Base-by-base conservation (phyloP, 1,140 invertebrate species). In the Nixonia krombeini region DNA sequence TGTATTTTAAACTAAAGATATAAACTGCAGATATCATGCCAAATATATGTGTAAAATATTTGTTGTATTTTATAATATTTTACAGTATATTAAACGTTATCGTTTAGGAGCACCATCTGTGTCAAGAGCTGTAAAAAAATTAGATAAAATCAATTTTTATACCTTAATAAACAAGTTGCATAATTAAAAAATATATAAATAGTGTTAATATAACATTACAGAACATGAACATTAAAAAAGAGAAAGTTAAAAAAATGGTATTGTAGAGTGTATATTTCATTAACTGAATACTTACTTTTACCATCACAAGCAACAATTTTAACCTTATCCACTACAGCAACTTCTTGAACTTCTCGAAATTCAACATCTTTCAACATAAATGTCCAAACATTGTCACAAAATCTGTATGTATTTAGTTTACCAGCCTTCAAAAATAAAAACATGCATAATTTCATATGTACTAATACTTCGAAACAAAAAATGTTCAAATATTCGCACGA, bases 331-430 rank as follows among this genome's bases (percentile, higher is more conserved):
- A 98, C 95, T 84, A 93, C 94, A 7, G 95, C 93, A 51, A 98
- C 89, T 80, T 99, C 96, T 79, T 96, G 93, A 0, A 96, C 93
- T 86, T 99, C 98, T 65, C 95, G 89, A 78, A 99, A 99, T 82
- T 99, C 98, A 7, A 99, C 97, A 87, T 99, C 95, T 82, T 97
- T 97, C 57, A 99, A 87, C 88, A 99, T 94, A 79, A 99, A 98
- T n/a, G 97, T 99, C 98, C 98, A 99, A 0, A 99, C 98, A 88
- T 99, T 99, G 87, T 99, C 98, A 90, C 98, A 99, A 87, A 99
- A 99, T 74, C 98, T 90, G 83, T 99, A 99, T 0, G 97, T 99
- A 78, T 97, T 97, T 58, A 99, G 86, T 89, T 98, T 98, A 25
- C 94, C 95, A 67, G 96, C 96, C 91, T 94, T 8, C 16, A 18